Evolutionary conservation across 2,797 vertebrate species (phyloP), one percentile per base, ranked within the genome.

Genomic region (Steatocranus sp.): DNA sequence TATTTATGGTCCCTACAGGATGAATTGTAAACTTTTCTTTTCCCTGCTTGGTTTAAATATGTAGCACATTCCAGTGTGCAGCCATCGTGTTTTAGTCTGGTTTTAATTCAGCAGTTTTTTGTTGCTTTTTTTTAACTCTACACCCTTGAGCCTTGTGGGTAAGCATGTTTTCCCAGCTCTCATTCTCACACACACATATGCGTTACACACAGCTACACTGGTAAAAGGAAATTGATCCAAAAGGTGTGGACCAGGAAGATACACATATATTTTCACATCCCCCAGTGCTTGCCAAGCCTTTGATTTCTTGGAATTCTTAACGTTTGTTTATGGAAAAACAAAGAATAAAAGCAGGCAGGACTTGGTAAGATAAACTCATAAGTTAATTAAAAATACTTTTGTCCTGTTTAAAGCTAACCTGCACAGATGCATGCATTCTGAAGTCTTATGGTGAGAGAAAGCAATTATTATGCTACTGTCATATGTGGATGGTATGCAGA

Each of bases 231-330:
- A 88, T 76, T 70, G 56, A 86, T 84, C 81, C 75, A 82, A 83
- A 77, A 87, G 92, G 83, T 88, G 91, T 88, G 84, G 83, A 86
- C 68, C 83, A 86, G 88, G 78, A 93, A 91, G 85, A 87, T 61
- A 86, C 78, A 87, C 86, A 89, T 8, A 50, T 30, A n/a, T 53
- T 86, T 79, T 76, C 23, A 78, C 32, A 20, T 80, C 56, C 56
- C n/a, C 53, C 0, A 10, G 78, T 75, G 41, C 53, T 36, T 82
- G 84, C 76, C 54, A 56, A 63, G 48, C 14, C 54, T 88, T 86
- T 82, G 58, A 88, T 75, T 48, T 76, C 8, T 30, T 75, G 77
- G 77, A 89, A 82, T 86, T 88, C 20, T 30, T 84, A 88, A 83
- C 11, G 78, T 32, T 83, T 48, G 4, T 32, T 56, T 30, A 5